Conservation (phyloP, 2,113 vertebrate species). For the Machaerirhynchus nigripectus region DNA sequence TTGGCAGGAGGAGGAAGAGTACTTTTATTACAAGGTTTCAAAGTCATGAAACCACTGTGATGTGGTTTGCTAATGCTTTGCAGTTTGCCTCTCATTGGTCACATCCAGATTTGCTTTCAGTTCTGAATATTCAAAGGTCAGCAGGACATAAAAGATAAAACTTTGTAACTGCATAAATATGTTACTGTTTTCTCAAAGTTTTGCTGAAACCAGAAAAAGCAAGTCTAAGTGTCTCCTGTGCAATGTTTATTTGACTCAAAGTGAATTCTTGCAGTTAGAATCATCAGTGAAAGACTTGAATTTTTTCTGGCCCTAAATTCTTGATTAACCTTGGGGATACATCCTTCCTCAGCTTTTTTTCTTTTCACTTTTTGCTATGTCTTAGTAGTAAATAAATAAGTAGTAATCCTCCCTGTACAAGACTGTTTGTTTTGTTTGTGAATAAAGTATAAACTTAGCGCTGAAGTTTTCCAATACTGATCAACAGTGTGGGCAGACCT, state of each 20-base stretch:
- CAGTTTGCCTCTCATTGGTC: neutral
- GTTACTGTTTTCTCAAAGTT: neutral
- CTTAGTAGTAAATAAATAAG: neutral
- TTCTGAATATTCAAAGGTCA: neutral
- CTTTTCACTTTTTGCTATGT: neutral
- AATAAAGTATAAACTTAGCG: neutral
- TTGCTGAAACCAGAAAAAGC: neutral
- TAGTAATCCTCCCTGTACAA: neutral
- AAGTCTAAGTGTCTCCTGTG: rapidly evolving
- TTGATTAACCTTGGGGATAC: neutral
- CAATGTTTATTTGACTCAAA: neutral
- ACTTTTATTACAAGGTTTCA: neutral
- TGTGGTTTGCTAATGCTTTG: neutral
- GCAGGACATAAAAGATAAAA: neutral
- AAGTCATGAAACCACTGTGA: neutral
- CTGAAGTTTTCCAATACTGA: neutral
- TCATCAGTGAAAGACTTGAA: neutral
- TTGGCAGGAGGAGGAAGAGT: neutral
- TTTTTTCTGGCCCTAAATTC: neutral
- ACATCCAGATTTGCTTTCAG: neutral
- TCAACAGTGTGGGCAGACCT: neutral
- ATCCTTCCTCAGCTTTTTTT: neutral
- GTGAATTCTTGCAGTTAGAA: neutral
- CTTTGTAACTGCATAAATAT: neutral
- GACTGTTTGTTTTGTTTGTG: neutral